phyloP scores from a whole-genome alignment of 2,113 vertebrate genomes.

The Odontophorus gujanensis region DNA sequence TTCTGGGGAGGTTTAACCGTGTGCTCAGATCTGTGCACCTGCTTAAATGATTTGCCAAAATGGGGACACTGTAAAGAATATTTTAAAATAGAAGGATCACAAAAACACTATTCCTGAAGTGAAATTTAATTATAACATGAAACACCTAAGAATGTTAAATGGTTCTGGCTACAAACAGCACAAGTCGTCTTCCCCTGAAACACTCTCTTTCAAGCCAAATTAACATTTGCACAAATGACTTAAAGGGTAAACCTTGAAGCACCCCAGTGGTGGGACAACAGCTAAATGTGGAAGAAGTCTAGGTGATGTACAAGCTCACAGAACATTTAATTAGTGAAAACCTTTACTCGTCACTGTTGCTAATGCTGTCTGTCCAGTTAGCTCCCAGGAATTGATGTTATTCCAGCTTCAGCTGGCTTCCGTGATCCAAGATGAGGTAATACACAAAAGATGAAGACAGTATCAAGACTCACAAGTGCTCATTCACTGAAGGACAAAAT shows the following conservation, averaged over 20 bases:
- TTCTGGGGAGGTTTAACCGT: neutral
- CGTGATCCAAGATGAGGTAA: neutral
- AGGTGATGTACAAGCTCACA: too few relatives aligned
- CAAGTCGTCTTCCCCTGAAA: neutral
- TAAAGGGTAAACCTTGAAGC: neutral
- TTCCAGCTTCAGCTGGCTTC: constrained; percentile 42
- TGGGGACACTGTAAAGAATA: neutral
- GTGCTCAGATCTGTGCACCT: rapidly evolving
- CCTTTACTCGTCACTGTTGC: neutral
- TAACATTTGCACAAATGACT: neutral
- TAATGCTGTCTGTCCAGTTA: neutral
- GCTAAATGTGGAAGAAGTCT: neutral
- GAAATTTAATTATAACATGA: constrained; percentile 14
- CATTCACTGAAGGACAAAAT: neutral
- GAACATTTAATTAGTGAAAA: neutral
- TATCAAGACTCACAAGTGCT: neutral
- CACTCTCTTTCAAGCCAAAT: neutral
- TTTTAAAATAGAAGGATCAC: neutral
- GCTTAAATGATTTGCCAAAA: neutral
- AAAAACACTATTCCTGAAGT: constrained; percentile 1
- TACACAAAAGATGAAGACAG: neutral
- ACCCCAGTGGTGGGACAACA: neutral
- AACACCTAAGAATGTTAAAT: neutral
- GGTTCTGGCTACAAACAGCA: neutral
- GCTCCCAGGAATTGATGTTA: neutral